Percentiles rank a stretch among this genome's conserved stretches.
phyloP scores from a whole-genome alignment of 2,113 vertebrate genomes.

The Gymnocephalus cernua region DNA sequence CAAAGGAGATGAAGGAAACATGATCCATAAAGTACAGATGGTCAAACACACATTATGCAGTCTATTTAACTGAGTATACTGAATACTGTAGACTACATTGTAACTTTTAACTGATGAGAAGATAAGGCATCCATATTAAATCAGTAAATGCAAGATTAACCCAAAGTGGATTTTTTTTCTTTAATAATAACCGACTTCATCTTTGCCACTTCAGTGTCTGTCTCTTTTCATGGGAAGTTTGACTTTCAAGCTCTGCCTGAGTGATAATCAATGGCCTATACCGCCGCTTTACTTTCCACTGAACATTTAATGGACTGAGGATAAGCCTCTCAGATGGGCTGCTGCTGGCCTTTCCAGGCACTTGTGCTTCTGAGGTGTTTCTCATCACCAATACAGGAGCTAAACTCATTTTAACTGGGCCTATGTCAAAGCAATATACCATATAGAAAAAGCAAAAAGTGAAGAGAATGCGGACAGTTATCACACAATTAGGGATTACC shows the following conservation, averaged over 20 bases:
- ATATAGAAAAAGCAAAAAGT: not conserved
- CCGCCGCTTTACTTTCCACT: conserved; percentile 71
- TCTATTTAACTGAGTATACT: conserved; percentile 8
- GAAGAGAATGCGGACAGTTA: not conserved
- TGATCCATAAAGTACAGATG: conserved; percentile 10
- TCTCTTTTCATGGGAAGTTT: conserved; percentile 56
- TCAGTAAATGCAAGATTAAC: not conserved
- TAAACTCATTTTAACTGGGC: conserved; percentile 14
- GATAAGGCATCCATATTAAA: not conserved
- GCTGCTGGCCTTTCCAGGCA: conserved; percentile 53
- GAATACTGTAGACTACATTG: not conserved
- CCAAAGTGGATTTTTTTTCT: not conserved
- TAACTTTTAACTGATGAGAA: not conserved
- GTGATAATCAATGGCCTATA: conserved; percentile 70
- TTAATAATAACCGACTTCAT: conserved; percentile 37
- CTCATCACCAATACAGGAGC: conserved; percentile 40
- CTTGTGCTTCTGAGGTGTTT: conserved; percentile 52
- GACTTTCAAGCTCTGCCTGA: conserved; percentile 63
- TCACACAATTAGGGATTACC: not conserved
- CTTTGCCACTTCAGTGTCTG: conserved; percentile 29
- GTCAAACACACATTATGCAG: conserved; percentile 11
- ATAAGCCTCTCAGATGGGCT: conserved; percentile 63
- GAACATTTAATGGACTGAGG: conserved; percentile 74
- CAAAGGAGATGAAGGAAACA: conserved; percentile 16
- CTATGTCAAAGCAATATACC: not conserved